Evolutionary conservation across 2,888 invertebrate species (phyloP).

Genomic region (Mongoloraphidia duomilia): DNA sequence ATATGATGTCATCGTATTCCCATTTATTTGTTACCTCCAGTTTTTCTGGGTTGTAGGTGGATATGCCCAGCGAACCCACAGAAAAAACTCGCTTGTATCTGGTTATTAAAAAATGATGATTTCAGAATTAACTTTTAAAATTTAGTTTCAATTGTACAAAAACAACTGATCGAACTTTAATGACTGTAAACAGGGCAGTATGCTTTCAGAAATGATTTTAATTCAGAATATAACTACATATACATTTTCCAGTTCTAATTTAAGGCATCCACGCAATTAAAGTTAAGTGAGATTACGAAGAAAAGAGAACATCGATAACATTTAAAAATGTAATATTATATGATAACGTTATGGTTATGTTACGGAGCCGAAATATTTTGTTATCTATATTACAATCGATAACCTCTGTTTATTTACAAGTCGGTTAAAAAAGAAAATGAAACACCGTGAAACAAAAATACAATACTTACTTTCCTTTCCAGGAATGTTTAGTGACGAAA

Average conservation of each 20-base stretch:
- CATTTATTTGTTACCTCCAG: conserved; percentile 89
- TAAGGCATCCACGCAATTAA: neutral
- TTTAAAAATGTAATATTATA: neutral
- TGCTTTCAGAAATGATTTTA: no score
- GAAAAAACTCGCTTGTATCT: conserved; percentile 95
- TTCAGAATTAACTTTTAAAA: no score
- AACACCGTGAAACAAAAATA: neutral
- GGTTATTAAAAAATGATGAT: conserved; percentile 14
- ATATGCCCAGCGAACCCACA: conserved; percentile 86
- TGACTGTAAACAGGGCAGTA: no score
- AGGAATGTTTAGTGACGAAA: conserved; percentile 93
- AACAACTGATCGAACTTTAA: no score
- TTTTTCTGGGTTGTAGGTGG: conserved; percentile 89
- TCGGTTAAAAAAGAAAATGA: neutral
- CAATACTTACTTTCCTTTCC: conserved; percentile 84
- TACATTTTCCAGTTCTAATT: no score
- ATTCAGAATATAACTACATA: no score
- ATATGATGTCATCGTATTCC: conserved; percentile 69
- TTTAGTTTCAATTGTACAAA: no score
- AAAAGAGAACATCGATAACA: conserved; percentile 4
- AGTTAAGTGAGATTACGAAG: neutral
- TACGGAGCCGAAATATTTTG: conserved; percentile 1
- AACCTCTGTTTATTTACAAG: no score
- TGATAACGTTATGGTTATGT: neutral
- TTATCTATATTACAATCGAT: neutral